A percentile compares a stretch with the other conserved stretches of the same genome.
Conservation (phyloP, 2,888 invertebrate genomes). For the Hipparchia sbordonii region DNA sequence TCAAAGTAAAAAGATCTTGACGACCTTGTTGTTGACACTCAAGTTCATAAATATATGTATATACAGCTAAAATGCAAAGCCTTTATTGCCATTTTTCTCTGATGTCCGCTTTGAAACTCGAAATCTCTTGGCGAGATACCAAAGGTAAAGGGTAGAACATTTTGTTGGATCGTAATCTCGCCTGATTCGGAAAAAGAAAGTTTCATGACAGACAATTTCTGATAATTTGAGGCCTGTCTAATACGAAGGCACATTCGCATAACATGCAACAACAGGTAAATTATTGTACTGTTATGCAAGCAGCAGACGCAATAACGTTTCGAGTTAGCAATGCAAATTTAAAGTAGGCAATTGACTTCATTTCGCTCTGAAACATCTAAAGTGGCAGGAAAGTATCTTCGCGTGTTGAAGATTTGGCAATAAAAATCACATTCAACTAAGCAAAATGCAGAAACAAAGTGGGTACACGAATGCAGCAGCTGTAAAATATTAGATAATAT, state of each 20-base stretch:
- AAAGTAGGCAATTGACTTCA: constrained; percentile 23
- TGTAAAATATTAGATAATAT: not conserved
- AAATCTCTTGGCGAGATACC: no score
- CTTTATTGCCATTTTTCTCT: no score
- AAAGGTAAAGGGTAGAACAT: no score
- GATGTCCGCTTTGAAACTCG: no score
- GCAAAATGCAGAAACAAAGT: not conserved
- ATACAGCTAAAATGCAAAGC: no score
- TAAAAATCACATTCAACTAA: not conserved
- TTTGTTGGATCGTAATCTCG: no score
- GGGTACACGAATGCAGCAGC: not conserved
- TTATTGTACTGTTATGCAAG: constrained; percentile 19
- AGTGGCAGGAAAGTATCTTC: not conserved
- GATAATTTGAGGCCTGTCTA: no score
- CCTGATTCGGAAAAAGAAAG: no score
- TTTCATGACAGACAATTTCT: no score
- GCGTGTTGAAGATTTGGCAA: not conserved
- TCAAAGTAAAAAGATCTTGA: no score
- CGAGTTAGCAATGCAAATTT: constrained; percentile 27
- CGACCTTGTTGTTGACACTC: no score
- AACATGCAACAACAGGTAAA: constrained; percentile 13
- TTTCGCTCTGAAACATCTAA: constrained; percentile 15
- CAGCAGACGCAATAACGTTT: constrained; percentile 25
- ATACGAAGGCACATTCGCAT: not conserved
- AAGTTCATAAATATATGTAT: no score